Evolutionary conservation across 2,113 vertebrate genomes (phyloP).

Genomic region (Neopipo cinnamomea): DNA sequence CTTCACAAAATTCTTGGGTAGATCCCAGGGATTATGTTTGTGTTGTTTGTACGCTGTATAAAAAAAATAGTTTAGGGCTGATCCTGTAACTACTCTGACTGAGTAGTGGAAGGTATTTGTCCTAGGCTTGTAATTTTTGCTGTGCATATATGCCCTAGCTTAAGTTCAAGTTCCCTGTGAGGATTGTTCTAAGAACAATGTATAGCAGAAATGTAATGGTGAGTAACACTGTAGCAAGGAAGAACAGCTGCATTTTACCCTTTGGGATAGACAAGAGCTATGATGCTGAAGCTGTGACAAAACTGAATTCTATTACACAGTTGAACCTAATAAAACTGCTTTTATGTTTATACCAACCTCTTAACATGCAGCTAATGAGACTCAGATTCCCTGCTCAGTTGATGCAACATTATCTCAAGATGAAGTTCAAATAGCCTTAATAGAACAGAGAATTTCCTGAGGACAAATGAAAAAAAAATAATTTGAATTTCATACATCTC

Average conservation of each 20-base stretch:
- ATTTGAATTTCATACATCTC: background rate
- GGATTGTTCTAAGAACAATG: background rate
- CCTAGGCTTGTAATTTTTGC: background rate
- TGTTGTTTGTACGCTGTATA: background rate
- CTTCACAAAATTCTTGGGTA: background rate
- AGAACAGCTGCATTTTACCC: background rate
- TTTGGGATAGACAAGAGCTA: background rate
- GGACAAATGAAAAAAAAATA: background rate
- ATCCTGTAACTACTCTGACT: background rate
- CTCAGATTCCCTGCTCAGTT: background rate
- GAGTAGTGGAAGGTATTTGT: background rate
- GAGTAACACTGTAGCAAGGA: background rate
- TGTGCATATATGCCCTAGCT: background rate
- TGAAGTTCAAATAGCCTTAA: background rate
- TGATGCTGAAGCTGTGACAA: background rate
- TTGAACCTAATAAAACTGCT: background rate
- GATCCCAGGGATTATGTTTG: background rate
- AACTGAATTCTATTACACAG: background rate
- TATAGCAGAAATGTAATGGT: background rate
- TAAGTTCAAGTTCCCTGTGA: background rate
- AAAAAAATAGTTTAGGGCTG: background rate
- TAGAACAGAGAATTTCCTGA: background rate
- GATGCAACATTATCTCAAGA: background rate
- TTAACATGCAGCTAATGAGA: background rate
- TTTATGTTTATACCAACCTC: background rate